Evolutionary conservation across 2,113 vertebrate species (phyloP).

Genomic region (Gymnarchus niloticus): DNA sequence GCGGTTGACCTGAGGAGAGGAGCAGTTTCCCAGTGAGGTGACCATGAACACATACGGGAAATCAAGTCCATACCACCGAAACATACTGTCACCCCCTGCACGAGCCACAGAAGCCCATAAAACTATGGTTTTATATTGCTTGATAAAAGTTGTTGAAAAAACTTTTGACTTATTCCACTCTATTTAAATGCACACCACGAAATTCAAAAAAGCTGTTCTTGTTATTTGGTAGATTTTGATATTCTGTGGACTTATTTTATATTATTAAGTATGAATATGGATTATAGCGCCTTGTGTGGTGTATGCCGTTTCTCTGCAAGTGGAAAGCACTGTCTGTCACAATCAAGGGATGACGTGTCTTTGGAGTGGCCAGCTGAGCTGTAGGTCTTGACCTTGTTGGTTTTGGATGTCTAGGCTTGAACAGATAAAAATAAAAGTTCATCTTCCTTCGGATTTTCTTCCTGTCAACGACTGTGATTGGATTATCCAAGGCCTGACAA

Average conservation of each 20-base stretch:
- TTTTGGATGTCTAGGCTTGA: conserved; percentile 21
- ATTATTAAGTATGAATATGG: neutral
- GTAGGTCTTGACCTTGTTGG: conserved; percentile 24
- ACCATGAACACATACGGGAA: neutral
- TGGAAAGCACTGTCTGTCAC: neutral
- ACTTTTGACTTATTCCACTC: neutral
- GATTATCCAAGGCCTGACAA: conserved; percentile 16
- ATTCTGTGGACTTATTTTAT: neutral
- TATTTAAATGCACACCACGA: neutral
- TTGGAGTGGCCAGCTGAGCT: conserved; percentile 14
- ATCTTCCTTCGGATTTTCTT: neutral
- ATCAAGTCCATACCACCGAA: neutral
- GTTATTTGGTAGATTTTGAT: neutral
- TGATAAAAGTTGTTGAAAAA: too few species aligned
- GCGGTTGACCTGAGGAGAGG: neutral
- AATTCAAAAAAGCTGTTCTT: neutral
- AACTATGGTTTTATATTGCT: neutral
- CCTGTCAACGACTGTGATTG: conserved; percentile 13
- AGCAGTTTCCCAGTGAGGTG: neutral
- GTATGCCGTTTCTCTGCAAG: neutral
- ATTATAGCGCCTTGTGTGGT: neutral
- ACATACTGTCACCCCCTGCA: neutral
- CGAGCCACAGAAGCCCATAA: neutral
- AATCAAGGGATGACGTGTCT: neutral
- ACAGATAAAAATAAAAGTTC: neutral